These are phyloP conservation scores for Limonius californicus DNA, from an alignment of 1,140 invertebrate genomes.

Conservation along the genomic window DNA sequence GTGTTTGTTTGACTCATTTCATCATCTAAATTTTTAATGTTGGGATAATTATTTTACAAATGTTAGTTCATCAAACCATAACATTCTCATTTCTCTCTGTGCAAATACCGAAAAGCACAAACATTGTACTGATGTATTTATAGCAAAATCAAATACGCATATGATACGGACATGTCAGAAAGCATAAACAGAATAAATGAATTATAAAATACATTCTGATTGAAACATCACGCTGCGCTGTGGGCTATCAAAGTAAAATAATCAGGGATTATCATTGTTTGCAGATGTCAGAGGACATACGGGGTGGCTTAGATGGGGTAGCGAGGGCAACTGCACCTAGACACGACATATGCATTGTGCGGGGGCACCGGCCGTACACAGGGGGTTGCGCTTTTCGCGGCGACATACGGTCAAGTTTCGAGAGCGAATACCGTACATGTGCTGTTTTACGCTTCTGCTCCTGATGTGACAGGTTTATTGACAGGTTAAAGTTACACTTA, in stretches of 20 bases:
- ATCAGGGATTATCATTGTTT: constrained; percentile 44
- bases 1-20: too few species aligned
- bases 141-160: not conserved
- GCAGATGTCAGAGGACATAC: constrained; percentile 35
- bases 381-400: constrained; percentile 34
- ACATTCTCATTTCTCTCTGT: too few species aligned
- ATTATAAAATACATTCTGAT: constrained; percentile 36
- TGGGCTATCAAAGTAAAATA: constrained; percentile 45
- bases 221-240: constrained; percentile 36
- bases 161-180: constrained; percentile 3
- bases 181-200: constrained; percentile 30
- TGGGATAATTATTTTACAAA: too few species aligned
- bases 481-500: constrained; percentile 4
- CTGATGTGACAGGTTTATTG: not conserved
- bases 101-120: too few species aligned
- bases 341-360: constrained; percentile 15
- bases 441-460: not conserved
- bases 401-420: constrained; percentile 37
- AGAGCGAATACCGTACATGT: not conserved
- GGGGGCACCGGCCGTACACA: constrained; percentile 1
- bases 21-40: too few species aligned
- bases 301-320: constrained; percentile 18
- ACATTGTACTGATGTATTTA: too few species aligned
- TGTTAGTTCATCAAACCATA: too few species aligned
- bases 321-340: constrained; percentile 12